These are phyloP conservation scores for Zaprionus africanus DNA, from an alignment of 1,140 invertebrate genomes.

Conservation along the genomic window DNA sequence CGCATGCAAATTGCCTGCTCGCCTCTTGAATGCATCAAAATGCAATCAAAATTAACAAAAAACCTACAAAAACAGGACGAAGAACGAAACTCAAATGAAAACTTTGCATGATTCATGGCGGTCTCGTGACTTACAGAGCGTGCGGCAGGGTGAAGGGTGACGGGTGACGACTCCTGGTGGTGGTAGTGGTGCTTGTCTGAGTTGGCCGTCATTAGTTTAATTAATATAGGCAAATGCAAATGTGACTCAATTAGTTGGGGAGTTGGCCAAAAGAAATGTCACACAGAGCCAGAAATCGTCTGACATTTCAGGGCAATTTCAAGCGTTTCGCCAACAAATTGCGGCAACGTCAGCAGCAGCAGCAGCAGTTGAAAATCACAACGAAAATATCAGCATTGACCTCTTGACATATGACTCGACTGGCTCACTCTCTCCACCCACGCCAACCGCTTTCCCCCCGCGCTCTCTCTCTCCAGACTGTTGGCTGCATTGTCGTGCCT, in stretches of 20 bases:
- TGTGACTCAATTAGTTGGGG: conserved; percentile 71
- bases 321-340: conserved; percentile 80
- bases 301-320: conserved; percentile 79
- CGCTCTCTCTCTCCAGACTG: conserved; percentile 44
- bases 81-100: background rate
- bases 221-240: conserved; percentile 78
- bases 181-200: conserved; percentile 19
- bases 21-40: conserved; percentile 74
- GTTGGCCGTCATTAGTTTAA: conserved; percentile 64
- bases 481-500: conserved; percentile 46
- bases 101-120: conserved; percentile 68
- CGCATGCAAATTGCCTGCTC: conserved; percentile 64
- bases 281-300: conserved; percentile 41
- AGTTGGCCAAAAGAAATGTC: conserved; percentile 72
- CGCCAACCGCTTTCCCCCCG: background rate
- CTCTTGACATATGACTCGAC: conserved; percentile 77
- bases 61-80: conserved; percentile 14
- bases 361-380: conserved; percentile 60
- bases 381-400: conserved; percentile 74
- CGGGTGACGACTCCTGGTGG: background rate
- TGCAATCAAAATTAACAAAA: conserved; percentile 83
- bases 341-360: conserved; percentile 58
- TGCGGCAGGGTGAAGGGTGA: background rate
- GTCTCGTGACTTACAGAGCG: conserved; percentile 29
- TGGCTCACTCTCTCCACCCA: conserved; percentile 11